Percentiles rank a stretch among this genome's conserved stretches.
Conservation (phyloP, 2,888 invertebrate species). For the Criorhina ranunculi region DNA sequence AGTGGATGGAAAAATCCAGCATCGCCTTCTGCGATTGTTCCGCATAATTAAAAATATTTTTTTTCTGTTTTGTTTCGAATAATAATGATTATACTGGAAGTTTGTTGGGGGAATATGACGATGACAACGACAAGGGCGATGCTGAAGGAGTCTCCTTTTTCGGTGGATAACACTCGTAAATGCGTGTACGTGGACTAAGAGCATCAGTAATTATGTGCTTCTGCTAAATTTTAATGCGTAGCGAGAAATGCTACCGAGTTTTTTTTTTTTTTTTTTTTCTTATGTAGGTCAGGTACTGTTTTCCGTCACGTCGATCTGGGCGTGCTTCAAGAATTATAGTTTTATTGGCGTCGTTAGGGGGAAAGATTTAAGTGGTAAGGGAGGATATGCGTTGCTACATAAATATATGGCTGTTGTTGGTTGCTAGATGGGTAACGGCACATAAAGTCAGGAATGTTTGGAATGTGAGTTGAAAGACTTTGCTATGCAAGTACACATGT, state of each 20-base stretch:
- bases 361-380: background rate
- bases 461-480: too few species aligned
- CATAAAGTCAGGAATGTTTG: too few species aligned
- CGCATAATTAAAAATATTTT: slow-evolving; percentile 31
- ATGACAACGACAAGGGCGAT: slow-evolving; percentile 8
- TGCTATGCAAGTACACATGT: too few species aligned
- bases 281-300: background rate
- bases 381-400: background rate
- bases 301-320: slow-evolving; percentile 5
- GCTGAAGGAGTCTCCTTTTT: background rate
- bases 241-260: background rate
- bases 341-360: background rate
- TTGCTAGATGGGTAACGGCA: too few species aligned
- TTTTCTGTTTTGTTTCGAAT: slow-evolving; percentile 11
- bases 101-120: slow-evolving; percentile 44
- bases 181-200: slow-evolving; percentile 9
- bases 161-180: background rate
- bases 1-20: slow-evolving; percentile 2
- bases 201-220: slow-evolving; percentile 29
- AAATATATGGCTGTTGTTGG: too few species aligned
- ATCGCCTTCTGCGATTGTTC: slow-evolving; percentile 37
- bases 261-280: background rate
- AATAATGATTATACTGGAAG: slow-evolving; percentile 24
- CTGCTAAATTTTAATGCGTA: slow-evolving; percentile 30
- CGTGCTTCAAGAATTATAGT: slow-evolving; percentile 5